A percentile compares a stretch with the other conserved stretches of the same genome.
These are phyloP conservation scores for Sminthurides aquaticus DNA, from an alignment of 2,888 invertebrate species.

Conservation along the genomic window DNA sequence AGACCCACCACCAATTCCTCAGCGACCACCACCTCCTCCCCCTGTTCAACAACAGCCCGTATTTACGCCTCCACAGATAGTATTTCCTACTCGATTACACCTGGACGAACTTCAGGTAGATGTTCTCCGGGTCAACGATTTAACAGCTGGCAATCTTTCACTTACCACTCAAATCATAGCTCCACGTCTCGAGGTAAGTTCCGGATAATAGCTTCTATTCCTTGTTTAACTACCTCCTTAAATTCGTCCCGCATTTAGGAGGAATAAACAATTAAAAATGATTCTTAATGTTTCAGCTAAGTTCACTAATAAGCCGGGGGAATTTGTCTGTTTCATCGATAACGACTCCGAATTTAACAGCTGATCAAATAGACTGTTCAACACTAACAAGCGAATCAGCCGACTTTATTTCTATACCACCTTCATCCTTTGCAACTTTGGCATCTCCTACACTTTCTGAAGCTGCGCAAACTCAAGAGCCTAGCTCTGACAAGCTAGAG, in stretches of 20 bases:
- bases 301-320: conserved; percentile 33
- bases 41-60: conserved; percentile 8
- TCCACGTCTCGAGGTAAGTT: conserved; percentile 36
- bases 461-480: neutral
- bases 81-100: conserved; percentile 38
- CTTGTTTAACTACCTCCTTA: too few species aligned
- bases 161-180: conserved; percentile 32
- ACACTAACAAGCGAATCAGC: conserved; percentile 33
- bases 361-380: conserved; percentile 35
- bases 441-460: conserved; percentile 21
- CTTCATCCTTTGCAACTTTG: conserved; percentile 34
- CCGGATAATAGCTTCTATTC: too few species aligned
- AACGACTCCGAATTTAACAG: conserved; percentile 32
- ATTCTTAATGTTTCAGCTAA: conserved; percentile 23
- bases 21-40: conserved; percentile 17
- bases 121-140: conserved; percentile 40
- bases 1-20: conserved; percentile 9
- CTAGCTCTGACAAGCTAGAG: conserved; percentile 1
- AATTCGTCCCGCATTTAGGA: too few species aligned
- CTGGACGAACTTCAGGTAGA: conserved; percentile 42
- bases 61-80: conserved; percentile 23
- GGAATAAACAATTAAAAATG: neutral
- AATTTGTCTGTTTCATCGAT: conserved; percentile 30
- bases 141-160: conserved; percentile 35
- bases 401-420: conserved; percentile 36